Evolutionary conservation across 2,888 invertebrate genomes (phyloP).

Genomic region (Caenorhabditis sp.): DNA sequence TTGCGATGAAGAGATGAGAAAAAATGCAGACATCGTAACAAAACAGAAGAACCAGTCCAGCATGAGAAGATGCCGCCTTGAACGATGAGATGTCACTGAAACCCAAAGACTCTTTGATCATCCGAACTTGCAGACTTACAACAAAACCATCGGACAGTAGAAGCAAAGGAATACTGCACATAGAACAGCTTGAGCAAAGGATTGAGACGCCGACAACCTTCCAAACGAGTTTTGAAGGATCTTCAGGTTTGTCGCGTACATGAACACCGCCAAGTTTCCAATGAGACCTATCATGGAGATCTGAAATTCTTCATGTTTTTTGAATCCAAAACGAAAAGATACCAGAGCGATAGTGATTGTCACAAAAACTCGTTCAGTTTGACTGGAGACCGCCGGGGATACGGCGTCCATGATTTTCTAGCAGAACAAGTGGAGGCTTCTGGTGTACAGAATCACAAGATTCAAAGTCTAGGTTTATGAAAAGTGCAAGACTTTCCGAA

Average conservation of each 20-base stretch:
- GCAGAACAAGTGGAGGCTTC: background rate
- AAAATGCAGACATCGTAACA: slow-evolving; percentile 71
- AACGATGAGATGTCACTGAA: slow-evolving; percentile 61
- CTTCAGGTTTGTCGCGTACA: slow-evolving; percentile 60
- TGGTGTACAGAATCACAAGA: background rate
- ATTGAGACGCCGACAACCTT: slow-evolving; percentile 66
- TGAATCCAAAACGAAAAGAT: background rate
- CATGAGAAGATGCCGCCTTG: slow-evolving; percentile 46
- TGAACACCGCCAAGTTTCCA: slow-evolving; percentile 47
- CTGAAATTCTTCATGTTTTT: background rate
- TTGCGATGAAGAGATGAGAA: slow-evolving; percentile 67
- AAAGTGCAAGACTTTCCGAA: background rate
- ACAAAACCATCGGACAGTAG: slow-evolving; percentile 65
- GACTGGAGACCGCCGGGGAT: slow-evolving; percentile 30
- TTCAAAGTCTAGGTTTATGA: background rate
- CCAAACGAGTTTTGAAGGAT: slow-evolving; percentile 70
- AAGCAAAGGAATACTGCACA: slow-evolving; percentile 64
- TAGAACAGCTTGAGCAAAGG: slow-evolving; percentile 65
- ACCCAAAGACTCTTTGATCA: background rate
- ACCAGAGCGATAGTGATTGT: slow-evolving; percentile 47
- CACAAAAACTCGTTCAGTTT: slow-evolving; percentile 29
- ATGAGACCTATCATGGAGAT: slow-evolving; percentile 46
- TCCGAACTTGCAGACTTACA: slow-evolving; percentile 43
- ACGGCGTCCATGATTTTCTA: background rate
- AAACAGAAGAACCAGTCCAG: slow-evolving; percentile 66